Conservation (phyloP, 1,140 invertebrate species). For the Calliphora vicina region DNA sequence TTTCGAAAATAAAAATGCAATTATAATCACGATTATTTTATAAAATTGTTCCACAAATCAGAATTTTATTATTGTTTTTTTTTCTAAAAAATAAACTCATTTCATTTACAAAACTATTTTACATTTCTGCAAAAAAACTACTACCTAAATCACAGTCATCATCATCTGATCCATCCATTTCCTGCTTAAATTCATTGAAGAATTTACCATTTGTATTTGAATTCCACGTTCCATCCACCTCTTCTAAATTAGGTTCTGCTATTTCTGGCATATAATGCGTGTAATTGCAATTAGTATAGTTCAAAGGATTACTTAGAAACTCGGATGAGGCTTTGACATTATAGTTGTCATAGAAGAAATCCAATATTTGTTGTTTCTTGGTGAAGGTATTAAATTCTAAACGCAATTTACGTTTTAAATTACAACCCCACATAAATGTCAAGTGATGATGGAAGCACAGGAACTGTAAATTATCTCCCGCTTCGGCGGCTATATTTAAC, state of each 20-base stretch:
- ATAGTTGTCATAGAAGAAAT: slow-evolving; percentile 69
- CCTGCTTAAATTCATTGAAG: slow-evolving; percentile 49
- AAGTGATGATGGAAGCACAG: slow-evolving; percentile 92
- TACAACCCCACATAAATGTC: slow-evolving; percentile 90
- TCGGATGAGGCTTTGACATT: slow-evolving; percentile 39
- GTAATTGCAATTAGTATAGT: slow-evolving; percentile 52
- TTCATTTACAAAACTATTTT: background rate
- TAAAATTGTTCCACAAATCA: too few relatives aligned
- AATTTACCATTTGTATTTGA: slow-evolving; percentile 51
- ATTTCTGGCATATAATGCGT: slow-evolving; percentile 41
- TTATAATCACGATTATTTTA: too few relatives aligned
- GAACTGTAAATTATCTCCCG: slow-evolving; percentile 71
- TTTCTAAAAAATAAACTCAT: background rate
- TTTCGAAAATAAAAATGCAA: too few relatives aligned
- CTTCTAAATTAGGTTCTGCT: slow-evolving; percentile 33
- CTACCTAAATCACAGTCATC: slow-evolving; percentile 33
- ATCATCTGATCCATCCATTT: background rate
- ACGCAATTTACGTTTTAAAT: slow-evolving; percentile 75
- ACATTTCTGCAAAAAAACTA: slow-evolving; percentile 37
- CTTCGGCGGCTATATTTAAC: slow-evolving; percentile 75
- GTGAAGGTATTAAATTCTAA: slow-evolving; percentile 81
- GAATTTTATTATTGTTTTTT: too few relatives aligned
- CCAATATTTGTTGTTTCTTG: slow-evolving; percentile 73
- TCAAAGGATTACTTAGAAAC: background rate
- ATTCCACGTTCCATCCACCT: slow-evolving; percentile 49